Conservation (phyloP, 2,888 invertebrate genomes). For the Drosophila rubida region DNA sequence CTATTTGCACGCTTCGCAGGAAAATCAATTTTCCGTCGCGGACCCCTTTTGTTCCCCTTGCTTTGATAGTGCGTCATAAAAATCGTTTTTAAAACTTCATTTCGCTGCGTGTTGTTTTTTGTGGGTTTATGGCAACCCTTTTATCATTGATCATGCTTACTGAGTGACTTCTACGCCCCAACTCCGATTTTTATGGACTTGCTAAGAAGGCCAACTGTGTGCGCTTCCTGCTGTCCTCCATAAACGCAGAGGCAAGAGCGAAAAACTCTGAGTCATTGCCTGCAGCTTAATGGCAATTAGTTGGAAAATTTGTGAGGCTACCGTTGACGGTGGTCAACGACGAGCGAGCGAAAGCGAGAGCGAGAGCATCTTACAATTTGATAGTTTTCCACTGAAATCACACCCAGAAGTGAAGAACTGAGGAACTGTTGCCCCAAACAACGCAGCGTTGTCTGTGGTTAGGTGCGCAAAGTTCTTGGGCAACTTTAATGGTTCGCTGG, state of each 20-base stretch:
- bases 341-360: no score
- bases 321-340: slow-evolving; percentile 43
- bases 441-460: slow-evolving; percentile 52
- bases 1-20: slow-evolving; percentile 74
- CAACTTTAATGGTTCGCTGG: slow-evolving; percentile 34
- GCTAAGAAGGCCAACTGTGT: slow-evolving; percentile 62
- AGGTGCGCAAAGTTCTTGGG: slow-evolving; percentile 48
- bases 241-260: slow-evolving; percentile 12
- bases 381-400: slow-evolving; percentile 60
- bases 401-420: slow-evolving; percentile 32
- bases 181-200: slow-evolving; percentile 64
- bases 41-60: slow-evolving; percentile 3
- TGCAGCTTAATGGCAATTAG: slow-evolving; percentile 72
- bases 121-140: slow-evolving; percentile 51
- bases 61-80: slow-evolving; percentile 40
- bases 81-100: slow-evolving; percentile 51
- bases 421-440: slow-evolving; percentile 8
- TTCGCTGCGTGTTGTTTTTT: slow-evolving; percentile 12
- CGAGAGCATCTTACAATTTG: background rate
- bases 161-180: slow-evolving; percentile 8
- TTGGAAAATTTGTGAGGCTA: slow-evolving; percentile 69
- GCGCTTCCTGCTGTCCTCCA: slow-evolving; percentile 47
- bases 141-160: slow-evolving; percentile 77
- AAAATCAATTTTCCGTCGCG: slow-evolving; percentile 67
- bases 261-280: slow-evolving; percentile 61